Percentiles rank a stretch among this genome's conserved stretches.
Evolutionary conservation across 1,140 invertebrate species (phyloP).

Genomic region (Cherax quadricarinatus): DNA sequence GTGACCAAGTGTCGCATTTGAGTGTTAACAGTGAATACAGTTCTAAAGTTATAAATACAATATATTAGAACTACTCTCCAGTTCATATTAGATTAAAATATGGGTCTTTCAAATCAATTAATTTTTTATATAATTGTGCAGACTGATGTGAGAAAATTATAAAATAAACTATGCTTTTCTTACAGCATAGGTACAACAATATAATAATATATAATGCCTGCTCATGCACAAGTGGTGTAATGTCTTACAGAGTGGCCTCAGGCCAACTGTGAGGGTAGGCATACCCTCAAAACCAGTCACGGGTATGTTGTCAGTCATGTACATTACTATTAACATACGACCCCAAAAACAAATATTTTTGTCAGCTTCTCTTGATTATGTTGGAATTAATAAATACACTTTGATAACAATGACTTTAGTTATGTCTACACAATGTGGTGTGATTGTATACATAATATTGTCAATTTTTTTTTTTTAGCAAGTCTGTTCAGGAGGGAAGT

Average conservation of each 20-base stretch:
- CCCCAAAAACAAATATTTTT: not conserved
- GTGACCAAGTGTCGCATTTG: slow-evolving; percentile 1
- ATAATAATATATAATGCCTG: not conserved
- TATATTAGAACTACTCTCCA: not conserved
- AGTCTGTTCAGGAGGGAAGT: too few species aligned
- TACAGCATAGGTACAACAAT: not conserved
- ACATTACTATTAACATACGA: not conserved
- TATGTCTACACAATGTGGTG: not conserved
- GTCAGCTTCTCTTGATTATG: not conserved
- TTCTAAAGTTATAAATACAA: not conserved
- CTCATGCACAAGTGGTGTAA: not conserved
- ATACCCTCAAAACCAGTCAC: too few species aligned
- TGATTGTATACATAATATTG: not conserved
- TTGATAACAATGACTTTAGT: not conserved
- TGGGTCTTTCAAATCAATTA: not conserved
- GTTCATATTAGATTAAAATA: not conserved
- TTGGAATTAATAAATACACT: not conserved
- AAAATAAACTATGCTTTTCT: not conserved
- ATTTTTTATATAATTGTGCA: not conserved
- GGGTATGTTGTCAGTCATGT: not conserved
- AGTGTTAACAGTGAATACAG: not conserved
- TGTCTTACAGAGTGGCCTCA: not conserved
- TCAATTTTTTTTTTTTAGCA: too few species aligned
- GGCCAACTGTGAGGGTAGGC: too few species aligned
- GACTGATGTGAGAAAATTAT: not conserved